These are phyloP conservation scores for Stratiomys singularior DNA, from an alignment of 2,888 invertebrate genomes.

Conservation along the genomic window DNA sequence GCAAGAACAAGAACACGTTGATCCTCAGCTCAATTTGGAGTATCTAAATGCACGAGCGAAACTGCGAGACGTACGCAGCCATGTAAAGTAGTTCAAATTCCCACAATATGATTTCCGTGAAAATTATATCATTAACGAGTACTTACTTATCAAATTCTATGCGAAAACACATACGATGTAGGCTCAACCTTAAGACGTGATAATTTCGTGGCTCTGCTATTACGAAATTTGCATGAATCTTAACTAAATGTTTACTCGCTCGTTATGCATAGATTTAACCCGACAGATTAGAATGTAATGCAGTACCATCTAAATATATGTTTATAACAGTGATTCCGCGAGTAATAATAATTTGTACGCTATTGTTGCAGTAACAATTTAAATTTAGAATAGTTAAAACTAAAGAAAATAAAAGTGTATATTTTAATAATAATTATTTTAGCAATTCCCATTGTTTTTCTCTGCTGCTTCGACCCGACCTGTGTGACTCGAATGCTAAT, in stretches of 20 bases:
- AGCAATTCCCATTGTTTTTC: too few species aligned
- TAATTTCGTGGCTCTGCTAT: background rate
- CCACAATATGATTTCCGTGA: background rate
- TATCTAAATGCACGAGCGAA: constrained; percentile 74
- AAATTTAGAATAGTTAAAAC: constrained; percentile 3
- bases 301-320: background rate
- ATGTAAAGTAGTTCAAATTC: constrained; percentile 24
- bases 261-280: background rate
- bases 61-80: constrained; percentile 65
- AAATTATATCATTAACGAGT: background rate
- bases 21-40: constrained; percentile 68
- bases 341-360: background rate
- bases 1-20: constrained; percentile 57
- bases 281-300: background rate
- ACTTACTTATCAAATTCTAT: background rate
- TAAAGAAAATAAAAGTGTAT: constrained; percentile 26
- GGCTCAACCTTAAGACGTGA: constrained; percentile 20
- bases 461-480: too few species aligned
- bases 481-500: background rate
- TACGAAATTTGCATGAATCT: constrained; percentile 26
- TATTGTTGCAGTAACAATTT: background rate
- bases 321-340: background rate
- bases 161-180: background rate
- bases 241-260: constrained; percentile 18
- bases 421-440: constrained; percentile 13